These are phyloP conservation scores for Campylomormyrus tamandua DNA, from an alignment of 2,113 vertebrate species.

Conservation along the genomic window DNA sequence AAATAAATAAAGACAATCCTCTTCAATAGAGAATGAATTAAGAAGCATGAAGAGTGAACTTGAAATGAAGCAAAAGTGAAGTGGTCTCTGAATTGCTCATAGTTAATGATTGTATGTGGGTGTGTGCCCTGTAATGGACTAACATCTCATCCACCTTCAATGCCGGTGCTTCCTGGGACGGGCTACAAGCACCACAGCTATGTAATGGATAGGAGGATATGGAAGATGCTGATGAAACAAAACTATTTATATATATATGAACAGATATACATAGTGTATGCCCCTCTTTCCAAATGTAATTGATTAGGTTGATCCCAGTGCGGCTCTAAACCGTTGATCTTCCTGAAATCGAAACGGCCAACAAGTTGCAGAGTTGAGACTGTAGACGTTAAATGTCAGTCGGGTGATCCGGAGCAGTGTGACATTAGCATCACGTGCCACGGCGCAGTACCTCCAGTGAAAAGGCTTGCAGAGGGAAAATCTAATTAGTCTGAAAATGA, in stretches of 20 bases:
- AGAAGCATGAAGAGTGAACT: neutral
- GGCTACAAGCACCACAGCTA: neutral
- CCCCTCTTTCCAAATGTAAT: neutral
- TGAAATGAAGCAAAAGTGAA: neutral
- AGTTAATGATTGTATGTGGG: neutral
- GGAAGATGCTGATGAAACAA: neutral
- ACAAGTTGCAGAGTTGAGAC: neutral
- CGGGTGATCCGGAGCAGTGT: neutral
- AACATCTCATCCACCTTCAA: neutral
- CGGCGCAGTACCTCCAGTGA: neutral
- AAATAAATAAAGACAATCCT: neutral
- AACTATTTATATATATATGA: neutral
- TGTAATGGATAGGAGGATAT: neutral
- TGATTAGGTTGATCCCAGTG: neutral
- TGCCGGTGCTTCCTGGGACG: neutral
- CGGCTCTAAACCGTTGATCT: neutral
- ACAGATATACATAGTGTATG: neutral
- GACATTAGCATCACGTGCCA: neutral
- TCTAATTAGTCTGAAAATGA: constrained; percentile 8
- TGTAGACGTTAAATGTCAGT: neutral
- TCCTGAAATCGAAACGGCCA: neutral
- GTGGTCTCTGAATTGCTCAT: neutral
- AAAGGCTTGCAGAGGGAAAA: neutral
- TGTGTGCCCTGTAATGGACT: neutral
- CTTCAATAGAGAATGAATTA: neutral